These are phyloP conservation scores for Tineola bisselliella DNA, from an alignment of 2,888 invertebrate genomes.

Conservation along the genomic window DNA sequence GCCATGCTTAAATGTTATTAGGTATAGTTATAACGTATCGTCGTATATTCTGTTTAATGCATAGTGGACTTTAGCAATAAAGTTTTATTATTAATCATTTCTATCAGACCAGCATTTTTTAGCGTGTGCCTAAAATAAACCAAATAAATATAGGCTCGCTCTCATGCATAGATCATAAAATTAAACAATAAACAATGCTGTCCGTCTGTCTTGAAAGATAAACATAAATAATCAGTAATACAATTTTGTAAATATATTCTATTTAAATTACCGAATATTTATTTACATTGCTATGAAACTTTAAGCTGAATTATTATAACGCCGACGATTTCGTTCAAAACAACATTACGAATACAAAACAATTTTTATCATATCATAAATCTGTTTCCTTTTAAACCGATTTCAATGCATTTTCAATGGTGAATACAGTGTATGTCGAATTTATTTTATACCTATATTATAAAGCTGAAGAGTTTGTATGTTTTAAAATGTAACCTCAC, in stretches of 20 bases:
- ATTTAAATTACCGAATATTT: not conserved
- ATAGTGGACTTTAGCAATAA: not conserved
- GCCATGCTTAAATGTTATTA: no score
- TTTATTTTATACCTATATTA: no score
- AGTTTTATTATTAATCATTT: not conserved
- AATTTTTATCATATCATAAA: no score
- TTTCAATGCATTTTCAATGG: not conserved
- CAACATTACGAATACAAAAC: no score
- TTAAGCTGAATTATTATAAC: not conserved
- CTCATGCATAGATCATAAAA: not conserved
- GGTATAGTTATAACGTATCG: no score
- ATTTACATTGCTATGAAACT: not conserved
- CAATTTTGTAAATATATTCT: not conserved
- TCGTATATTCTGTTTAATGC: no score
- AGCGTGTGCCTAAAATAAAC: not conserved
- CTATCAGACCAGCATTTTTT: not conserved
- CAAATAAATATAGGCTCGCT: not conserved
- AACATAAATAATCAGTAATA: not conserved
- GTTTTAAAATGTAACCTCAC: no score
- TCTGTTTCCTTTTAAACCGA: no score
- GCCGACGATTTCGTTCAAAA: not conserved
- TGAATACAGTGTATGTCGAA: no score
- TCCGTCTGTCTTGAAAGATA: not conserved
- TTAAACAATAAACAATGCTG: not conserved
- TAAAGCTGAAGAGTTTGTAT: no score